Conservation (phyloP, 2,797 vertebrate species). For the Leuciscus waleckii region DNA sequence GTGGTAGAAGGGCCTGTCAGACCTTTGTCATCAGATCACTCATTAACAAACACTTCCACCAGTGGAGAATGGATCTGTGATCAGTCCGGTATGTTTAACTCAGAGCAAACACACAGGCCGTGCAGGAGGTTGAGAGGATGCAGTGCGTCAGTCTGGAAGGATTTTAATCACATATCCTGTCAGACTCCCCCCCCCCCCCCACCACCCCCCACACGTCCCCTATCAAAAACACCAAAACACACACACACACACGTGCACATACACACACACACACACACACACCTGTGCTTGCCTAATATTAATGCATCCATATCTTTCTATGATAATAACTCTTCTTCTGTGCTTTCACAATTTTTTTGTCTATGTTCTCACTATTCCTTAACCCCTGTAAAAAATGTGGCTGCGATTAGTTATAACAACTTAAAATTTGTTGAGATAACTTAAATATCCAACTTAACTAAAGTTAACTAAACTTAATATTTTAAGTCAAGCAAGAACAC, state of each 20-base stretch:
- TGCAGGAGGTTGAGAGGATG: slow-evolving; percentile 52
- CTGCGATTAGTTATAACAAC: too few relatives aligned
- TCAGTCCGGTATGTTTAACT: slow-evolving; percentile 74
- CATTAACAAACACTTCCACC: slow-evolving; percentile 78
- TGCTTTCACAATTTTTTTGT: neutral
- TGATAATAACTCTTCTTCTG: neutral
- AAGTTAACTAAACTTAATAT: too few relatives aligned
- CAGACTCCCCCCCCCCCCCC: neutral
- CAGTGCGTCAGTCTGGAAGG: slow-evolving; percentile 44
- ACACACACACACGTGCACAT: too few relatives aligned
- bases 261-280: too few relatives aligned
- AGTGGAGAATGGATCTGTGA: slow-evolving; percentile 72
- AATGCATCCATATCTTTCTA: slow-evolving; percentile 8
- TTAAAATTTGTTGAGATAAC: too few relatives aligned
- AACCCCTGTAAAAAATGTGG: neutral
- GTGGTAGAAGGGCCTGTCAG: slow-evolving; percentile 68
- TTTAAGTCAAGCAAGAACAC: too few relatives aligned
- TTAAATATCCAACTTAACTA: too few relatives aligned
- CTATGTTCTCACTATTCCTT: neutral
- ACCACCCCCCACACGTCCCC: too few relatives aligned
- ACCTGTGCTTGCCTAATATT: slow-evolving; percentile 4
- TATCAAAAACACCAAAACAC: too few relatives aligned
- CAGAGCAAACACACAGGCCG: slow-evolving; percentile 73
- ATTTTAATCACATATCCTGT: slow-evolving; percentile 56
- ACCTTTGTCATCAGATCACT: slow-evolving; percentile 80